These are phyloP conservation scores for Melanargia galathea DNA, from an alignment of 2,888 invertebrate genomes.

Conservation along the genomic window DNA sequence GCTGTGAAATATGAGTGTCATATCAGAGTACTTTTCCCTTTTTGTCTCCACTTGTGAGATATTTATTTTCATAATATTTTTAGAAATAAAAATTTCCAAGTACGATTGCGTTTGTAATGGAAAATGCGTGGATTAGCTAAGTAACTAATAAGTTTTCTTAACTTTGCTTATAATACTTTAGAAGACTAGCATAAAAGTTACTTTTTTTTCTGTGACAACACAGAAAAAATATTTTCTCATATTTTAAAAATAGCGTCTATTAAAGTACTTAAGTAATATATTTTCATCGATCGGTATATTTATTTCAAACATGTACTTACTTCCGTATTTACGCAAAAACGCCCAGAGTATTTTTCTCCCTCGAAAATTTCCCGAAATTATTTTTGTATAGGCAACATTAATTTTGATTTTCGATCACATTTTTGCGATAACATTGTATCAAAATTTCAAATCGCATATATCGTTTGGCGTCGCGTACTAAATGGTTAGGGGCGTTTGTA, in stretches of 20 bases:
- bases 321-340: neutral
- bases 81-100: too few relatives aligned
- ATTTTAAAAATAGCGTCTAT: too few relatives aligned
- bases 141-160: too few relatives aligned
- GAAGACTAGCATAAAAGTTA: too few relatives aligned
- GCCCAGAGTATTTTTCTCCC: neutral
- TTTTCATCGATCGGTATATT: too few relatives aligned
- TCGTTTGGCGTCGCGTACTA: conserved; percentile 58
- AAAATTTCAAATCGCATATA: conserved; percentile 68
- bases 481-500: conserved; percentile 66
- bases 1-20: conserved; percentile 65
- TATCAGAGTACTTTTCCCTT: neutral
- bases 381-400: conserved; percentile 45
- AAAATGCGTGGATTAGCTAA: too few relatives aligned
- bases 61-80: neutral
- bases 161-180: too few relatives aligned
- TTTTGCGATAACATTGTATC: conserved; percentile 55
- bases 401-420: conserved; percentile 41
- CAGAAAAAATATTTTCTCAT: too few relatives aligned
- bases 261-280: too few relatives aligned
- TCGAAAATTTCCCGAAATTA: conserved; percentile 35
- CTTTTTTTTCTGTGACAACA: too few relatives aligned
- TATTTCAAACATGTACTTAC: too few relatives aligned
- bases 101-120: too few relatives aligned
- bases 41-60: neutral